Base-by-base conservation (phyloP, 1,140 invertebrate species). In the Grapholita molesta region DNA sequence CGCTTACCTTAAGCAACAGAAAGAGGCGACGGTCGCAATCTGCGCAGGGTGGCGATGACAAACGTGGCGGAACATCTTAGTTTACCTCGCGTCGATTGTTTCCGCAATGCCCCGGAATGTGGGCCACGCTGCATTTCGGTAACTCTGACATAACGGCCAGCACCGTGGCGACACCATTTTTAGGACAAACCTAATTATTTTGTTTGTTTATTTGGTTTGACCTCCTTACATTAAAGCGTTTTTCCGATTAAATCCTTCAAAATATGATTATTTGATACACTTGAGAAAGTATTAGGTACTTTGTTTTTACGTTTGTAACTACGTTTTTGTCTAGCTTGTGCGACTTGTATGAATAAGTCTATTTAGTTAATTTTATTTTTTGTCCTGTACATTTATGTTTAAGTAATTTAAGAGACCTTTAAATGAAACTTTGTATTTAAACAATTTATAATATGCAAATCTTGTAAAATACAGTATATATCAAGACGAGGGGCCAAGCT, bases 51-150 rank as follows among this genome's bases (percentile, higher is more conserved):
- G 74, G 66, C 69, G 70, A 77, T 48, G 76, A 72, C 71, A 70
- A 78, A 76, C 73, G 18, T 70, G 78, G 72, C 83, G 82, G 75
- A 82, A 83, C 79, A 74, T 57, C n/a, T 71, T 76, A 76, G 64
- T 78, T 74, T 76, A 74, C 70, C 55, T 35, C 65, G 55, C 70
- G 71, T 75, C 71, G 73, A 72, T 79, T 72, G 64, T 70, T 77
- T 84, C 84, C 82, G 79, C 80, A 80, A 80, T 23, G 68, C 70
- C 75, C 69, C 30, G 52, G 30, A 76, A 76, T 77, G 70, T 82
- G 71, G 74, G 69, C 32, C 73, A 48, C 42, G 18, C 42, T 48
- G 42, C 42, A 35, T 55, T 55, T 55, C 53, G 55, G 23, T 70
- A 73, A 73, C 52, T 68, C 71, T 77, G 73, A 75, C 76, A 75